Base-by-base conservation (phyloP, 2,113 vertebrate species). In the Lepus americanus region DNA sequence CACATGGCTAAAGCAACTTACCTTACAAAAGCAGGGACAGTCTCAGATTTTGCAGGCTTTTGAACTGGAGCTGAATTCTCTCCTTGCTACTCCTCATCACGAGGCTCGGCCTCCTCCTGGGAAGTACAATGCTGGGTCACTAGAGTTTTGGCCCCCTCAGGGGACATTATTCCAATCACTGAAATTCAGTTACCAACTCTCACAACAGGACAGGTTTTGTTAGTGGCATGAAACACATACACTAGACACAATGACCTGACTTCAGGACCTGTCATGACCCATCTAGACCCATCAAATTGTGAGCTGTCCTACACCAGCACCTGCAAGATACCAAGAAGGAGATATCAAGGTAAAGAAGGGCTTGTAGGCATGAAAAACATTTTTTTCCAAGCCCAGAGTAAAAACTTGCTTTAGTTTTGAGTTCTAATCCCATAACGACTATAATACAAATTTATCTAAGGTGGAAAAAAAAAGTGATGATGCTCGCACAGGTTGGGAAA, bases 21-120 rank as follows among this genome's bases (percentile, higher is more conserved):
- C 97, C 97, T 97, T 96, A 97, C 19, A 93, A 92, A 93, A 89
- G 94, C 91, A 97, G 77, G n/a, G 53, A 87, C 31, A 70, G 51
- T 90, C 87, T 95, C 96, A 61, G 96, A 89, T 91, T 96, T 64
- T 83, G 94, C 25, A 84, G 87, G 89, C 67, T 96, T 96, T 81
- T 64, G 55, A 96, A 87, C 90, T 97, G 97, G 78, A 97, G 88
- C 82, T 96, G 94, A 94, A 95, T 91, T 78, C 90, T 96, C 89
- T 95, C 96, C 93, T 89, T 97, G 95, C 97, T 97, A 95, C 89
- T 97, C 97, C 96, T 97, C 97, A 97, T 97, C 97, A 86, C 97
- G 96, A 96, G 96, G 96, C 91, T 97, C 95, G 96, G 96, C 97
- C 96, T 97, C 97, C 97, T 96, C 97, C 97, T 97, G 77, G 86